These are phyloP conservation scores for Mycogona germanica DNA, from an alignment of 2,888 invertebrate genomes.

Conservation along the genomic window DNA sequence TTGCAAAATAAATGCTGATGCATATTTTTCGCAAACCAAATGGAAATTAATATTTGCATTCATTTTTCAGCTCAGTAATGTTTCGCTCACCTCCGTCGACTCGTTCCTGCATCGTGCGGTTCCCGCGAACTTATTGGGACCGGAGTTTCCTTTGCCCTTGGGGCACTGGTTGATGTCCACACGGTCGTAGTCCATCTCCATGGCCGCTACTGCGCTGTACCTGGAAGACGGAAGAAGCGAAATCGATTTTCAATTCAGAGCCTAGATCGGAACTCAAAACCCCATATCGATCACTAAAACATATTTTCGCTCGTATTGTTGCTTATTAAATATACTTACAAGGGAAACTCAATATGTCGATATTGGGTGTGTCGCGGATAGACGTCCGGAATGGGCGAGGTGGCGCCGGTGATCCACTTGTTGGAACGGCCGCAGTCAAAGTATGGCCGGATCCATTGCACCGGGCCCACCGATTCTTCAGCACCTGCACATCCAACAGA, in stretches of 20 bases:
- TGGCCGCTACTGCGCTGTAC: conserved; percentile 79
- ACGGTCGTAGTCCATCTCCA: conserved; percentile 92
- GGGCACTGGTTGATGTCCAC: conserved; percentile 98
- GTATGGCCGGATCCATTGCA: conserved; percentile 88
- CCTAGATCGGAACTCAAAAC: not conserved
- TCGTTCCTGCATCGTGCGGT: conserved; percentile 83
- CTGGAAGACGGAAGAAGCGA: conserved; percentile 37
- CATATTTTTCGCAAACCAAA: no score
- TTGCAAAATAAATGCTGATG: no score
- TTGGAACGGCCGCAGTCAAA: conserved; percentile 93
- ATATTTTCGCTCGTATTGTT: not conserved
- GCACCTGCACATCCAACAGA: conserved; percentile 42
- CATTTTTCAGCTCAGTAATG: no score
- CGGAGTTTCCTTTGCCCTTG: conserved; percentile 68
- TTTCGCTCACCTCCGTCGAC: conserved; percentile 64
- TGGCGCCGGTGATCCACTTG: conserved; percentile 89
- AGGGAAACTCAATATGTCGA: conserved; percentile 85
- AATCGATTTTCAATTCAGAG: not conserved
- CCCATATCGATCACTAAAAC: no score
- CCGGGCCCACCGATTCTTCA: conserved; percentile 82
- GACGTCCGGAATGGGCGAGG: conserved; percentile 89
- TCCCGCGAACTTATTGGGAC: conserved; percentile 75
- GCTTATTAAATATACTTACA: conserved; percentile 44
- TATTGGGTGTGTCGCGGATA: conserved; percentile 87
- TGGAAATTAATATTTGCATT: not conserved